Evolutionary conservation across 2,797 vertebrate species (phyloP), one percentile per base, ranked within the genome.

Genomic region (Fringilla coelebs): DNA sequence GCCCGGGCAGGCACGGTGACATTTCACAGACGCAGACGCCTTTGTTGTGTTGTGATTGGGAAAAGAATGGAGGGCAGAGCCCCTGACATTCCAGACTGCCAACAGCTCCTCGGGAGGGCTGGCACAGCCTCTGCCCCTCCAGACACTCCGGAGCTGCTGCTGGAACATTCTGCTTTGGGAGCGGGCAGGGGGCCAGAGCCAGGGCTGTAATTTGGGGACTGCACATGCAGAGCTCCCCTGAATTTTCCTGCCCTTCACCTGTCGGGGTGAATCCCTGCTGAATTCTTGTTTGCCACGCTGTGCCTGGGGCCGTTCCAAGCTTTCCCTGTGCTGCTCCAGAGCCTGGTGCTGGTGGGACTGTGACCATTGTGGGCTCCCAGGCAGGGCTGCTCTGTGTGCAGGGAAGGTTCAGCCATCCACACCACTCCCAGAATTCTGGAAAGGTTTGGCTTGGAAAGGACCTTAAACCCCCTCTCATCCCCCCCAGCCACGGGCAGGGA

Each of bases 51-150:
- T 89, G 38, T 57, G 88, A 87, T 58, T 88, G 93, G 78, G 94
- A 79, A 63, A n/a, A 94, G 95, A 96, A 91, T 73, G 90, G 75
- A 91, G 71, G 84, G 77, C 83, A 87, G 94, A 90, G 83, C 85
- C 51, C 82, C 81, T 94, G 94, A 36, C 71, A 84, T 41, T 43
- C 11, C 84, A 46, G 45, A 4, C 45, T 7, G 57, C 57, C 32
- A 75, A 5, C 63, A 84, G 31, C 40, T 85, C 83, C 94, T 80
- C 3, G 0, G 17, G 36, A 34, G 68, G 87, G 88, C 79, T 81
- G 81, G 43, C 67, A 54, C 45, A 52, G 13, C 22, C 29, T 8
- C 41, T 14, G 76, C 4, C 8, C 65, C 70, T 16, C 17, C 66
- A 17, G 65, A 2, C 45, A 63, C 0, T 10, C 25, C 25, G 9